phyloP scores from a whole-genome alignment of 2,113 vertebrate genomes.

The Phalacrocorax aristotelis region DNA sequence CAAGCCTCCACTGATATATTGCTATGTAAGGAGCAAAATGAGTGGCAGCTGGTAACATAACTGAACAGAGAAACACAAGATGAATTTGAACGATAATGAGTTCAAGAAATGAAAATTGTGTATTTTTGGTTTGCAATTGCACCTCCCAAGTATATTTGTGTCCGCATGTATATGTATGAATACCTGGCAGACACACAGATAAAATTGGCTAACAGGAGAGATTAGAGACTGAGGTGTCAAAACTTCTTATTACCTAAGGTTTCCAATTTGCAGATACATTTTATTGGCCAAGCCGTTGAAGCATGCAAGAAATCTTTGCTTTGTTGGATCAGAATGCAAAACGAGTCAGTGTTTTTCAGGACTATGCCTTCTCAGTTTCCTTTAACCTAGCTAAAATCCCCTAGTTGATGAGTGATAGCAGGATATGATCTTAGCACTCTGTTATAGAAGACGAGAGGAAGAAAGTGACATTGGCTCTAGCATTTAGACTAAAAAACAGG shows the following conservation, averaged over 20 bases:
- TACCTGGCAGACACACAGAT: neutral
- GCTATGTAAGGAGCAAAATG: neutral
- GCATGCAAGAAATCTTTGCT: neutral
- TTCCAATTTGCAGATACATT: neutral
- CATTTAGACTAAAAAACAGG: neutral
- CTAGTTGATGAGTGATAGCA: neutral
- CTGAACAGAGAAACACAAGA: neutral
- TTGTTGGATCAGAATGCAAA: neutral
- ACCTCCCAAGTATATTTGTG: neutral
- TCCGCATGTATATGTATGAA: neutral
- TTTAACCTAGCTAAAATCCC: neutral
- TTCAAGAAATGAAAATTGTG: neutral
- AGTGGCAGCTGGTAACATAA: neutral
- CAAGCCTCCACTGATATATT: neutral
- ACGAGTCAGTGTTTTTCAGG: neutral
- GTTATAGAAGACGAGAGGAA: neutral
- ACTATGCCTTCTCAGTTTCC: neutral
- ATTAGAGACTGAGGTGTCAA: neutral
- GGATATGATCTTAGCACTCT: neutral
- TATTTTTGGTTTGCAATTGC: neutral
- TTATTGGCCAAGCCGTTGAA: neutral
- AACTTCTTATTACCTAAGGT: neutral
- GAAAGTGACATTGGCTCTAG: neutral
- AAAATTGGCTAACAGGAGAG: neutral
- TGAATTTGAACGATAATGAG: neutral